phyloP scores from a whole-genome alignment of 2,797 vertebrate genomes.

The Oceanodroma leucorhoa region DNA sequence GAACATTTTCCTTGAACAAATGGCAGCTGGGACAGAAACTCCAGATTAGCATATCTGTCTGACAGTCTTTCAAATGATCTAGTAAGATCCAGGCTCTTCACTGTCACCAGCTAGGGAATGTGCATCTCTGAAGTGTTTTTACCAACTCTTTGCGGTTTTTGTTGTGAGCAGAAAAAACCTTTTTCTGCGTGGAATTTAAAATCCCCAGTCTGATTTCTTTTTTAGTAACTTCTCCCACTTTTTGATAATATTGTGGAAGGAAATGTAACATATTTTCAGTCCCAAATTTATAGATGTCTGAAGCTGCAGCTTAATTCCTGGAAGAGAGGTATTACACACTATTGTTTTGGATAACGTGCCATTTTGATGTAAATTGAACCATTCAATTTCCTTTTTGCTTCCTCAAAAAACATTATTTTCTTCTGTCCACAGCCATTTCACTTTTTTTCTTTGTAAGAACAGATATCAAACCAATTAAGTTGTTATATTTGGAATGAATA shows the following conservation, averaged over 20 bases:
- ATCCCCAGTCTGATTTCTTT: not conserved
- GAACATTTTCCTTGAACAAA: constrained; percentile 5
- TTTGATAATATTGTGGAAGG: not conserved
- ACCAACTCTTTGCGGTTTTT: not conserved
- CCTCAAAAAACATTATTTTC: not conserved
- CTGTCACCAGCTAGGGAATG: not conserved
- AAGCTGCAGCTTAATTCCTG: not conserved
- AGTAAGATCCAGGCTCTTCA: not conserved
- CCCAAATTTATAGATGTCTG: not conserved
- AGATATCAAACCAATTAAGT: not conserved
- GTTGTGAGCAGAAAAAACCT: not conserved
- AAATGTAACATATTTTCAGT: not conserved
- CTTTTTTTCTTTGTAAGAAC: not conserved
- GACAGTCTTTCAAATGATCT: not conserved
- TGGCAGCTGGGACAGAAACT: not conserved
- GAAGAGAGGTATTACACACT: not conserved
- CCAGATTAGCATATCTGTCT: not conserved
- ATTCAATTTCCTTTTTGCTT: not conserved
- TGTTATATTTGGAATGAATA: not conserved
- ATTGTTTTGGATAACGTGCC: not conserved
- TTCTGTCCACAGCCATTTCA: not conserved
- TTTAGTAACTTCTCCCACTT: not conserved
- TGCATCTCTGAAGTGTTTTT: constrained; percentile 45
- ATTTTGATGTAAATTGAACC: constrained; percentile 3
- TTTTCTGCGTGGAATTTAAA: not conserved